Base-by-base conservation (phyloP, 23 tunicate species). In the Trididemnum miniatum region DNA sequence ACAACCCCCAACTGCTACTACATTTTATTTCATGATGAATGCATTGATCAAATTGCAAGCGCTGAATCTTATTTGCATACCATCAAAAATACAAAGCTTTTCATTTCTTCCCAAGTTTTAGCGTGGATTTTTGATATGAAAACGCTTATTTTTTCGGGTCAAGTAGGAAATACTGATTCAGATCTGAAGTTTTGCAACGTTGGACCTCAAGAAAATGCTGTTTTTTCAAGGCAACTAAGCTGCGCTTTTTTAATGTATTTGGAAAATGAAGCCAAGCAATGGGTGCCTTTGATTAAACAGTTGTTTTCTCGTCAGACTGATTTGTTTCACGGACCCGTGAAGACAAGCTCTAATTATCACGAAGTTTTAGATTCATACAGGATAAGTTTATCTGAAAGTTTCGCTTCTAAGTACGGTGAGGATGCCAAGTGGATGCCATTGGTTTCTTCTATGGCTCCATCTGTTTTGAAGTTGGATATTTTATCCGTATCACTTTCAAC, bases 401-500 rank as follows among this genome's bases (percentile, higher is more conserved):
- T 39, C 28, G 15, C 27, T 36, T 38, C 60, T 20, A 74, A 74
- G 30, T 74, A 74, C 31, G 60, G 60, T 18, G 79, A 39, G n/a
- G 23, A 39, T 38, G 30, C 30, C 24, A 37, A 26, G 7, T 74
- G 79, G 79, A 2, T 37, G 26, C 28, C 79, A 1, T 74, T 74
- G 31, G 79, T 20, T 20, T 4, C 36, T 5, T 12, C 12, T 7
- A 30, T 74, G 60, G 30, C 79, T 20, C 31, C 60, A 74, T 40
- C 60, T 74, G 34, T 74, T 7, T 36, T 74, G 30, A 74, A 74
- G 32, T 28, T 74, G 4, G 59, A 40, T 74, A 3, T 74, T n/a
- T 5, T 74, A 5, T n/a, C 33, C 23, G 34, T 74, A n/a, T 38
- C 79, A n/a, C 59, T 28, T 12, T 37, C 59, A 7, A 36, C 79